Conservation (phyloP, 1,140 invertebrate genomes). For the Lamellibrachia luymesi region DNA sequence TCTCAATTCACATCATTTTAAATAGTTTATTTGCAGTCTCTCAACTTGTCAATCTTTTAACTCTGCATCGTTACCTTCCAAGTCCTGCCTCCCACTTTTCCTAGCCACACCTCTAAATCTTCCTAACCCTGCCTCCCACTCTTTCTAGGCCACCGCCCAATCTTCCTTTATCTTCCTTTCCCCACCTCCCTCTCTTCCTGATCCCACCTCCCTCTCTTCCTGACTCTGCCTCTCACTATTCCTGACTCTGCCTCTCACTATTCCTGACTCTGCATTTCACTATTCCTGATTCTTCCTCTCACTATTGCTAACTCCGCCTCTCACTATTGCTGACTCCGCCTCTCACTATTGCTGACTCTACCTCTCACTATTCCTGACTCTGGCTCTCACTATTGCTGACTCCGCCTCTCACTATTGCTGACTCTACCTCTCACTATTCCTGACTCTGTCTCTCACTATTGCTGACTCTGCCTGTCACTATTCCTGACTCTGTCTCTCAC, state of each 20-base stretch:
- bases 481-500: neutral
- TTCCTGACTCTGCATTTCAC: neutral
- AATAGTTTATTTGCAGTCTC: neutral
- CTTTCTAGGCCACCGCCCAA: neutral
- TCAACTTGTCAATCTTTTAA: neutral
- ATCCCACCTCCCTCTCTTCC: neutral
- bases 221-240: neutral
- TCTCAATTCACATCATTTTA: neutral
- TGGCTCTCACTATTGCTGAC: neutral
- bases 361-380: neutral
- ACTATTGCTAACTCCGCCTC: neutral
- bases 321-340: neutral
- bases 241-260: neutral
- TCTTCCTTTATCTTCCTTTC: neutral
- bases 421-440: neutral
- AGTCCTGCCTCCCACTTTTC: neutral
- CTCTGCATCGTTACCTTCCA: neutral
- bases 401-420: neutral
- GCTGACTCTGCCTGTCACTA: neutral
- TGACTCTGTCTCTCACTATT: neutral
- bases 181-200: neutral
- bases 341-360: neutral
- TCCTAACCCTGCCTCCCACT: neutral
- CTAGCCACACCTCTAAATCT: neutral
- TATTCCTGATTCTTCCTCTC: too few species aligned